Conservation (phyloP, 2,888 invertebrate species). For the Himalopsyche anomala region DNA sequence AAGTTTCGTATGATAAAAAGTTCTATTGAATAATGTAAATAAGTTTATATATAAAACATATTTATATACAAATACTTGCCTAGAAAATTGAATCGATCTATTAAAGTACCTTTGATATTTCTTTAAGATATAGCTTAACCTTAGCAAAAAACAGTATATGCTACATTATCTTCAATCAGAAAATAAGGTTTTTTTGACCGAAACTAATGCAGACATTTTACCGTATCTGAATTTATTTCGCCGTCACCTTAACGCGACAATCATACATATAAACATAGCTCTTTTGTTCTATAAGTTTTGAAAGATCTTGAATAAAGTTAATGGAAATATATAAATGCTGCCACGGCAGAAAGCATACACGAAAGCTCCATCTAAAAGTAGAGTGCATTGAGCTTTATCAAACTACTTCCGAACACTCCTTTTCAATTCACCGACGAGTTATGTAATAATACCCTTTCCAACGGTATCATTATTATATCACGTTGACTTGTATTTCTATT, state of each 20-base stretch:
- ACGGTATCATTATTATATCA: slow-evolving; percentile 34
- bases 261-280: too few species aligned
- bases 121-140: too few species aligned
- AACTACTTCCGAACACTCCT: slow-evolving; percentile 35
- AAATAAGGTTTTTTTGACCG: neutral
- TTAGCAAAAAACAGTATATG: too few species aligned
- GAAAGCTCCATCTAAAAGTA: neutral
- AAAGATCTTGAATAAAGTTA: neutral
- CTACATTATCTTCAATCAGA: too few species aligned
- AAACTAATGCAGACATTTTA: too few species aligned
- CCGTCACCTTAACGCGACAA: too few species aligned
- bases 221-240: too few species aligned
- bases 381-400: slow-evolving; percentile 40
- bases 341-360: neutral
- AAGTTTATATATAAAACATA: too few species aligned
- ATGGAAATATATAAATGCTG: neutral
- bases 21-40: neutral
- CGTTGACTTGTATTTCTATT: slow-evolving; percentile 19
- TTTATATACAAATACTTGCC: too few species aligned
- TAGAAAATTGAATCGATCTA: too few species aligned
- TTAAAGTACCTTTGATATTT: too few species aligned
- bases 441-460: slow-evolving; percentile 38
- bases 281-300: neutral
- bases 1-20: slow-evolving; percentile 26
- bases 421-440: slow-evolving; percentile 29